These are phyloP conservation scores for Notarius quadriscutis DNA, from an alignment of 2,113 vertebrate genomes.

Conservation along the genomic window DNA sequence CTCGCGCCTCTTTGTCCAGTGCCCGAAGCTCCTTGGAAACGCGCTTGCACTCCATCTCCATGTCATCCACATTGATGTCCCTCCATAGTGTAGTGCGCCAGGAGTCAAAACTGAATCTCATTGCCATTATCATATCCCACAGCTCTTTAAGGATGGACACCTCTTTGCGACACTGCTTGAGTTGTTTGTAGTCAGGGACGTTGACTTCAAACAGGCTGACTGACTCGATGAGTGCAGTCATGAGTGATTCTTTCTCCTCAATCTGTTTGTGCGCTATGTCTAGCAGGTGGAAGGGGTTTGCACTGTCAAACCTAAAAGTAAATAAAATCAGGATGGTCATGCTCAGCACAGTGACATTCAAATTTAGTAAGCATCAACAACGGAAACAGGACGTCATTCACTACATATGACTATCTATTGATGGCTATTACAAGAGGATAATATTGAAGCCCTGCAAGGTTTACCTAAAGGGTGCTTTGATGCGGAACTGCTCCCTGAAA, in stretches of 20 bases:
- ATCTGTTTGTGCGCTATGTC: constrained; percentile 80
- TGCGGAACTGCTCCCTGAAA: constrained; percentile 80
- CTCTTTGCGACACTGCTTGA: constrained; percentile 85
- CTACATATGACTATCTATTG: neutral
- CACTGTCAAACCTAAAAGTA: constrained; percentile 78
- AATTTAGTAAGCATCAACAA: neutral
- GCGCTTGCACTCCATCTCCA: constrained; percentile 87
- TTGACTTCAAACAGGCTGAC: constrained; percentile 89
- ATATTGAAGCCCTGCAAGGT: neutral
- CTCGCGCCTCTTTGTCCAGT: constrained; percentile 85
- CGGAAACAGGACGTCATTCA: neutral
- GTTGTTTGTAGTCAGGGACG: constrained; percentile 84
- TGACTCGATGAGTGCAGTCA: constrained; percentile 81
- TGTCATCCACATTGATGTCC: constrained; percentile 85
- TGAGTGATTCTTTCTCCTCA: constrained; percentile 79
- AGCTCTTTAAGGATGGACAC: constrained; percentile 77
- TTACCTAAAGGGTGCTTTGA: constrained; percentile 86
- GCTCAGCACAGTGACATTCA: neutral
- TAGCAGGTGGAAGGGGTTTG: constrained; percentile 77
- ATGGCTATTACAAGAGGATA: neutral
- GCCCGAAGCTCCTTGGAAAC: constrained; percentile 81
- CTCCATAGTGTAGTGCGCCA: constrained; percentile 87
- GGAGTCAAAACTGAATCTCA: constrained; percentile 74
- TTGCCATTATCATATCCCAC: constrained; percentile 61
- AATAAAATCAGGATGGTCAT: neutral